phyloP scores from a whole-genome alignment of 2,797 vertebrate genomes.

The Pipistrellus pygmaeus region DNA sequence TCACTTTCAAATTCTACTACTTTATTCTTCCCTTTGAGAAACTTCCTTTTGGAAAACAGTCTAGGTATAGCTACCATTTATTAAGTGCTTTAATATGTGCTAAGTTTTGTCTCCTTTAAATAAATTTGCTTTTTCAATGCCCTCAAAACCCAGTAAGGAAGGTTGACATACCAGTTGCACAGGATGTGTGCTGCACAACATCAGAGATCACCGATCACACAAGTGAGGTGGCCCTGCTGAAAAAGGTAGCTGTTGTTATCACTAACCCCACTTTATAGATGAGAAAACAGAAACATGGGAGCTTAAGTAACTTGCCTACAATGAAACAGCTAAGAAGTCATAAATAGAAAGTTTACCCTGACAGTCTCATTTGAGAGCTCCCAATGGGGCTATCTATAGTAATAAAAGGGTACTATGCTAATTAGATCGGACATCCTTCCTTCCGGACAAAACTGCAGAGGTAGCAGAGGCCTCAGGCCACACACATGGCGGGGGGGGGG shows the following conservation, averaged over 20 bases:
- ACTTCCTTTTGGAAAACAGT: conserved; percentile 23
- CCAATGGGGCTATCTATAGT: not conserved
- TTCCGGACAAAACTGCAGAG: too few species aligned
- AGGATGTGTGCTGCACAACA: not conserved
- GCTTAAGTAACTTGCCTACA: not conserved
- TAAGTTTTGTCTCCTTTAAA: not conserved
- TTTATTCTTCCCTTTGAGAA: conserved; percentile 30
- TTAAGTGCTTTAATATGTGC: not conserved
- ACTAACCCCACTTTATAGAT: not conserved
- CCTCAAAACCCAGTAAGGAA: not conserved
- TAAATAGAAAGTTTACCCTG: not conserved
- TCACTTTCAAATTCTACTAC: conserved; percentile 13
- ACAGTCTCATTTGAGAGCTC: not conserved
- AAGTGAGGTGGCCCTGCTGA: not conserved
- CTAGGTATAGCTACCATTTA: conserved; percentile 40
- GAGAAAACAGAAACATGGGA: not conserved
- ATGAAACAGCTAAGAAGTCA: not conserved
- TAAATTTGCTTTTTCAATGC: not conserved
- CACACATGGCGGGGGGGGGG: too few species aligned
- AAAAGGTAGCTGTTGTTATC: not conserved
- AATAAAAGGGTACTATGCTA: too few species aligned
- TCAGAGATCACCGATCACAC: not conserved
- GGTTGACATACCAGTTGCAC: not conserved
- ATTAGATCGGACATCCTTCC: too few species aligned
- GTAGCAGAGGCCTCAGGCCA: too few species aligned